Base-by-base conservation (phyloP, 2,888 invertebrate genomes). In the Steromphala cineraria region DNA sequence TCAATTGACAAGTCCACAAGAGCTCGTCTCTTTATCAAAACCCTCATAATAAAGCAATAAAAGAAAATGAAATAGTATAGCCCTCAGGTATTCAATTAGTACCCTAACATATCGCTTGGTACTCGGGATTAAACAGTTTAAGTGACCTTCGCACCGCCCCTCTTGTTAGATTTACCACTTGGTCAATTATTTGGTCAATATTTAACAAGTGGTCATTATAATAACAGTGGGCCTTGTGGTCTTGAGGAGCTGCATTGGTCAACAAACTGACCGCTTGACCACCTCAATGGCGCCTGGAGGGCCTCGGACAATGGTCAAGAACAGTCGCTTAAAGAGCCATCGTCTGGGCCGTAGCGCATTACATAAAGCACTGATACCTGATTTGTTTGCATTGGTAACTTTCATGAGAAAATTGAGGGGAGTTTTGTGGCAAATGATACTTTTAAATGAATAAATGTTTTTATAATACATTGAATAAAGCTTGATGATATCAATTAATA, bases 131-230 rank as follows among this genome's bases (percentile, higher is more conserved):
- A 71, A 71, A 36, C 31, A 71, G 31, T 36, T 40, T 36, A 36
- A 36, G 40, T 71, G 71, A 71, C 71, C 71, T 71, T 36, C 36
- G 17, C 17, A 28, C 71, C 71, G 71, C 71, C 71, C 71, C 28
- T n/a, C 71, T 71, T 36, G 71, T 71, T 71, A 71, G 71, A 10
- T 36, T 28, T n/a, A 71, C 31, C 71, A 36, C 71, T 71, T 40
- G 28, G 71, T 36, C 31, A 31, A 71, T 71, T 71, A n/a, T 17
- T 13, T 40, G 19, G 71, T 40, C 71, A 71, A 71, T 71, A 71
- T 71, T 71, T 15, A 24, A 36, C 71, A 10, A 31, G 19, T 40
- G 71, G 31, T 31, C 71, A 71, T 31, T 71, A 40, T 40, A 71
- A 71, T 71, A 40, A 71, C 71, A 71, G 71, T 36, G n/a, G 31